These are phyloP conservation scores for Telenomus remus DNA, from an alignment of 1,140 invertebrate species.

Conservation along the genomic window DNA sequence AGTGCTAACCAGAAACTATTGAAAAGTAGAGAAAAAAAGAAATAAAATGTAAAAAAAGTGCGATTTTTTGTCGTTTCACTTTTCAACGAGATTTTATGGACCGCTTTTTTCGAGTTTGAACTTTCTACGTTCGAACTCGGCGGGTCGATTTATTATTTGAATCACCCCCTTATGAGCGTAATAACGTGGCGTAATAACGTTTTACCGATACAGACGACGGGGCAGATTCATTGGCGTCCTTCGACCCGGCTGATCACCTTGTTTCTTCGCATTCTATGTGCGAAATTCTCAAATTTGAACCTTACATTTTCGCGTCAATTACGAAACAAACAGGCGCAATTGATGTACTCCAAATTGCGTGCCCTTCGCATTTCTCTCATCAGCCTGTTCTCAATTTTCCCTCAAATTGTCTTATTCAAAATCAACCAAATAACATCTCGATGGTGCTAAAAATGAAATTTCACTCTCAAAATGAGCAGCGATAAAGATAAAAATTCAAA, in stretches of 20 bases:
- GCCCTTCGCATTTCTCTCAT: too few relatives aligned
- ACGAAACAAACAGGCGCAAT: neutral
- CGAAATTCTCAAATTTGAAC: neutral
- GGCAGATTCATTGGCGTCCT: conserved; percentile 4
- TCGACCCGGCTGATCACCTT: conserved; percentile 4
- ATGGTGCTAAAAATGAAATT: too few relatives aligned
- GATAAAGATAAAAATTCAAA: too few relatives aligned
- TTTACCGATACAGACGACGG: conserved; percentile 3
- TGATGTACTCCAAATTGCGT: too few relatives aligned
- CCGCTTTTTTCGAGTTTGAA: neutral
- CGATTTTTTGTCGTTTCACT: neutral
- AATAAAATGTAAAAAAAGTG: neutral
- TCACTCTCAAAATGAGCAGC: too few relatives aligned
- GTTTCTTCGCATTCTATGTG: neutral
- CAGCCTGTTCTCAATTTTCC: too few relatives aligned
- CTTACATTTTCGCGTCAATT: neutral
- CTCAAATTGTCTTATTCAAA: too few relatives aligned
- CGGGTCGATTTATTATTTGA: conserved; percentile 7
- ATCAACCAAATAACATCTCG: too few relatives aligned
- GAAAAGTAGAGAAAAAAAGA: neutral
- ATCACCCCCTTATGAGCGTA: conserved; percentile 5
- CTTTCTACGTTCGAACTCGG: neutral
- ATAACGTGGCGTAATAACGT: conserved; percentile 8
- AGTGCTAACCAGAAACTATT: neutral
- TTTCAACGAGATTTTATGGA: neutral